phyloP scores from a whole-genome alignment of 2,888 invertebrate species.

The Mellilla xanthometata region DNA sequence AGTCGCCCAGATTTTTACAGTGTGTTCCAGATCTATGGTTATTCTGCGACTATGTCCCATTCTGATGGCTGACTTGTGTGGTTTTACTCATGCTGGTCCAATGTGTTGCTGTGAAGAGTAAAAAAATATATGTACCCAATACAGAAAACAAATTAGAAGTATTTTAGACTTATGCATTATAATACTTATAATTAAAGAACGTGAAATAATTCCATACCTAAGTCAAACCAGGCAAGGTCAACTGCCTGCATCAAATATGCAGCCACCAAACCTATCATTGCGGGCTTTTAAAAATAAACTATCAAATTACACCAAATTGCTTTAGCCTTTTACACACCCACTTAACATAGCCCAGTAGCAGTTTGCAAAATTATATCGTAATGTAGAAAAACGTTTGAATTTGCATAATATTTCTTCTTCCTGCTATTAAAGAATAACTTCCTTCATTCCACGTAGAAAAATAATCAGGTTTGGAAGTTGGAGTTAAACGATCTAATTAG shows the following conservation, averaged over 20 bases:
- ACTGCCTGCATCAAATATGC: slow-evolving; percentile 11
- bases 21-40: no score
- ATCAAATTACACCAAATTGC: slow-evolving; percentile 27
- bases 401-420: slow-evolving; percentile 29
- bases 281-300: slow-evolving; percentile 22
- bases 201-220: no score
- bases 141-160: no score
- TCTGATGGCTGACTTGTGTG: no score
- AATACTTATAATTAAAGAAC: no score
- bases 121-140: no score
- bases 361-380: slow-evolving; percentile 23
- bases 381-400: slow-evolving; percentile 24
- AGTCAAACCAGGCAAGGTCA: slow-evolving; percentile 10
- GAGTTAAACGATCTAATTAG: slow-evolving; percentile 8
- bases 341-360: slow-evolving; percentile 23
- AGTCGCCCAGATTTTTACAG: no score
- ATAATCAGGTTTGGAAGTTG: slow-evolving; percentile 16
- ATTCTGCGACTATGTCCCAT: no score
- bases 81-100: no score
- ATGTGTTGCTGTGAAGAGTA: no score
- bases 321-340: slow-evolving; percentile 28
- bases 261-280: slow-evolving; percentile 17
- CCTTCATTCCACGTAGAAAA: slow-evolving; percentile 26
- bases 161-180: no score
- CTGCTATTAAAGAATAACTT: slow-evolving; percentile 30